Evolutionary conservation across 1,140 invertebrate species (phyloP).

Genomic region (Thaumatotibia leucotreta): DNA sequence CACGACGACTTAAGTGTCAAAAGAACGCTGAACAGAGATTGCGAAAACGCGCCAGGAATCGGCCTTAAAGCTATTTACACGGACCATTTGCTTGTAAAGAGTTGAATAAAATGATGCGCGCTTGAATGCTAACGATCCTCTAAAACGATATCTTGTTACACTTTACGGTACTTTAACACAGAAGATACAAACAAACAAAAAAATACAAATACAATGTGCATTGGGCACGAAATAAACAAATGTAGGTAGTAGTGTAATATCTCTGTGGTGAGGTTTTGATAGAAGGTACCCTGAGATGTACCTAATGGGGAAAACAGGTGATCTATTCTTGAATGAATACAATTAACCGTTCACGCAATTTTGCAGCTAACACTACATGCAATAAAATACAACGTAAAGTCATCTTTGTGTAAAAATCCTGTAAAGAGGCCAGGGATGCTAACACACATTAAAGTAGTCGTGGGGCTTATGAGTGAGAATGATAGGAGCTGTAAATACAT

Average conservation of each 20-base stretch:
- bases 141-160: neutral
- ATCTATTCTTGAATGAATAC: no score
- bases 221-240: no score
- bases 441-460: neutral
- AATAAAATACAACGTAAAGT: neutral
- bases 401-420: neutral
- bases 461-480: neutral
- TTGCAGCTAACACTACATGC: no score
- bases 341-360: no score
- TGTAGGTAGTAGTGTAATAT: no score
- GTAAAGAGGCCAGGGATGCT: neutral
- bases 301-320: no score
- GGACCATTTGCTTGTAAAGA: slow-evolving; percentile 1
- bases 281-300: no score
- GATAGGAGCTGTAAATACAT: neutral
- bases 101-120: neutral
- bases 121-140: neutral
- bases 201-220: neutral
- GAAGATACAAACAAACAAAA: neutral
- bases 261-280: no score
- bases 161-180: neutral
- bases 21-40: neutral
- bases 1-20: neutral
- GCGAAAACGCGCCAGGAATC: slow-evolving; percentile 1
- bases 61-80: slow-evolving; percentile 1